Conservation (phyloP, 2,113 vertebrate genomes). For the Muntiacus reevesi region DNA sequence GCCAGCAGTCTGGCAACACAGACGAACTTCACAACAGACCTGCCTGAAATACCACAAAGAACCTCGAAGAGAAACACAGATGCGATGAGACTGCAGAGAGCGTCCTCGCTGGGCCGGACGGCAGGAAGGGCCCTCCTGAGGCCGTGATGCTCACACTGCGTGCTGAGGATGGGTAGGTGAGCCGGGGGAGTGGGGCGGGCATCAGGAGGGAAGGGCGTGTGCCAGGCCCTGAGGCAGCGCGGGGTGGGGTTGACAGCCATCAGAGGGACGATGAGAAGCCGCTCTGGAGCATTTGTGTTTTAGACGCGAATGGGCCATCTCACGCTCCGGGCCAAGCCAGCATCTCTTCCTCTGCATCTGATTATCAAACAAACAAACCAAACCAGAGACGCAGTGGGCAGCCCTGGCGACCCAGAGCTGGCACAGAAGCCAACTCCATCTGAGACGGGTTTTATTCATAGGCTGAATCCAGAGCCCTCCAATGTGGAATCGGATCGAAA, state of each 20-base stretch:
- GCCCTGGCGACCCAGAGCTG: not conserved
- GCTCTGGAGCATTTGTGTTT: too few species aligned
- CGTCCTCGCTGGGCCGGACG: not conserved
- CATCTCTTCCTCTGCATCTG: not conserved
- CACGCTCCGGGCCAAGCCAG: not conserved
- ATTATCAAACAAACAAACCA: not conserved
- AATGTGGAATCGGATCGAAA: not conserved
- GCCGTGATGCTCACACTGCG: not conserved
- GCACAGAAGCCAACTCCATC: not conserved
- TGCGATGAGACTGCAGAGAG: not conserved
- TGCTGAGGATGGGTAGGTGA: not conserved
- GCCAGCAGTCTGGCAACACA: too few species aligned
- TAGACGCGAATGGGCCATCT: not conserved
- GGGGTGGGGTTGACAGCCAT: not conserved
- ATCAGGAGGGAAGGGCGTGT: not conserved
- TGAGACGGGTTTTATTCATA: not conserved
- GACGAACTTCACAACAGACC: not conserved
- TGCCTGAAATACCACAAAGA: too few species aligned
- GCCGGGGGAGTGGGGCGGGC: not conserved
- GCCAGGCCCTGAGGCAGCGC: not conserved
- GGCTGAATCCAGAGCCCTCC: not conserved
- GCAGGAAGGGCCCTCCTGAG: not conserved
- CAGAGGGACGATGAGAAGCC: fast-evolving
- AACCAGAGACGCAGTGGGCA: not conserved
- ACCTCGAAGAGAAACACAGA: not conserved